Percentiles rank a stretch among this genome's conserved stretches.
Evolutionary conservation across 2,113 vertebrate species (phyloP).

Genomic region (Phrynosoma platyrhinos): DNA sequence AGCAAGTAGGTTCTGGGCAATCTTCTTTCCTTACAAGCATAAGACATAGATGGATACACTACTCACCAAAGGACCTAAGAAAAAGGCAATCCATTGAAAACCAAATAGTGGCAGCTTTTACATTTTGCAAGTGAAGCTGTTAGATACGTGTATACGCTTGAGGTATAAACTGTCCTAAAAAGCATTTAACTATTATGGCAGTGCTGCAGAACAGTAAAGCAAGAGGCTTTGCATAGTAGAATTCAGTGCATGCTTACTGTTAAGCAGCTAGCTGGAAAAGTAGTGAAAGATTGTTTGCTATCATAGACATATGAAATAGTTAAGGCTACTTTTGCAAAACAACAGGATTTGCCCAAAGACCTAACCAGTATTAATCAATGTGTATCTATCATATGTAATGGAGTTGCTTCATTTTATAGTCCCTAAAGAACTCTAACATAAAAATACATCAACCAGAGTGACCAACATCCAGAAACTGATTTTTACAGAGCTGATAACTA

Average conservation of each 20-base stretch:
- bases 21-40: background rate
- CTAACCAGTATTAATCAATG: background rate
- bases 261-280: background rate
- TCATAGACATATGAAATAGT: background rate
- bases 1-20: background rate
- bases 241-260: slow-evolving; percentile 10
- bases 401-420: background rate
- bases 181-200: background rate
- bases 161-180: background rate
- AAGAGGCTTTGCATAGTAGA: background rate
- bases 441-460: background rate
- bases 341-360: background rate
- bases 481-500: background rate
- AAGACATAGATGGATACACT: fast-evolving
- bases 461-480: background rate
- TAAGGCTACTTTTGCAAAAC: background rate
- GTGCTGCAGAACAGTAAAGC: background rate
- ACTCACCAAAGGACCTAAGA: background rate
- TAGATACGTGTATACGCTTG: fast-evolving
- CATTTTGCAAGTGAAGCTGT: fast-evolving
- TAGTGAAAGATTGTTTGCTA: background rate
- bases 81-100: background rate
- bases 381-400: background rate
- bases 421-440: background rate
- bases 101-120: background rate